A percentile compares a stretch with the other conserved stretches of the same genome.
Evolutionary conservation across 2,113 vertebrate genomes (phyloP).

Genomic region (Pollimyrus isidori): DNA sequence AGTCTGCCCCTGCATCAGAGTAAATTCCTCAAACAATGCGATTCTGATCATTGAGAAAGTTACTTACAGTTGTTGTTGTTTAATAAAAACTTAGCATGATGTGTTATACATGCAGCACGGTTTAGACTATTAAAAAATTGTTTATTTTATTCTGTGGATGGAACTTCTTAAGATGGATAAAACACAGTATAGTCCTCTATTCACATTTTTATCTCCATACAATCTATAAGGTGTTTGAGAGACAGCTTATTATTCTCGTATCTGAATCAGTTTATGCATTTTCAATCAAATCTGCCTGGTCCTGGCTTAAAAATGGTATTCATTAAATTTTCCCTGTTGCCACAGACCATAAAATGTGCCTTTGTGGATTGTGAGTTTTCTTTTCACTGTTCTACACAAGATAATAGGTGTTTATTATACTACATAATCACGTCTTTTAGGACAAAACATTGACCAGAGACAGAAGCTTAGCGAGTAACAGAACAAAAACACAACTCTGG

Average conservation of each 20-base stretch:
- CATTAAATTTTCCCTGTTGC: not conserved
- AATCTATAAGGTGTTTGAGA: not conserved
- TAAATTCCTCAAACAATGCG: not conserved
- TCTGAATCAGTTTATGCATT: not conserved
- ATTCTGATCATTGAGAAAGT: not conserved
- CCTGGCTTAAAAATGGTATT: not conserved
- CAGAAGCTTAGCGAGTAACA: not conserved
- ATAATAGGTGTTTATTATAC: not conserved
- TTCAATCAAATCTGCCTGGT: constrained; percentile 4
- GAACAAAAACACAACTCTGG: not conserved
- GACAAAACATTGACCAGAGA: constrained; percentile 4
- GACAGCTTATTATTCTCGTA: not conserved
- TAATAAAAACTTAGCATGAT: not conserved
- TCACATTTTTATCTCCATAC: not conserved
- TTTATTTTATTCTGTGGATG: not conserved
- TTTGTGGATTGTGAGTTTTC: not conserved
- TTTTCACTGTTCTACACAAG: constrained; percentile 9
- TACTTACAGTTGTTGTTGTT: not conserved
- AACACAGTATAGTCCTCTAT: not conserved
- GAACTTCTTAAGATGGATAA: not conserved
- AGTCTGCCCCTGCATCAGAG: not conserved
- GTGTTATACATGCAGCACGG: not conserved
- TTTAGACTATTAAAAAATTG: not conserved
- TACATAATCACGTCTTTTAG: not conserved
- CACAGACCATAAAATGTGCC: not conserved